Percentiles rank a stretch among this genome's conserved stretches.
Conservation (phyloP, 2,113 vertebrate genomes). For the Trachemys scripta region DNA sequence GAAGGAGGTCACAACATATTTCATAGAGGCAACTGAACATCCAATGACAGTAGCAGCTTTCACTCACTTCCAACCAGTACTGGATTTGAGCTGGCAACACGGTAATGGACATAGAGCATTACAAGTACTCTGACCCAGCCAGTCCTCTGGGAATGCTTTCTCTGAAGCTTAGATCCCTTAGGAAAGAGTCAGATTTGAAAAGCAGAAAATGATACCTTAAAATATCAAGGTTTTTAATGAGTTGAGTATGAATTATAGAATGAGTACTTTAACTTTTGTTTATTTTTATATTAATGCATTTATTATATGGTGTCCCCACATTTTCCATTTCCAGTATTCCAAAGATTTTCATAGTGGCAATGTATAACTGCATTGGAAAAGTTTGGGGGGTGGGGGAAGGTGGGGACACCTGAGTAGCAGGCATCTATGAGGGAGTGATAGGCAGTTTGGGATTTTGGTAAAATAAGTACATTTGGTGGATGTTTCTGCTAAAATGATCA, state of each 20-base stretch:
- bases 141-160: background rate
- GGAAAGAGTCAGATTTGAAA: background rate
- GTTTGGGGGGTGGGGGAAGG: background rate
- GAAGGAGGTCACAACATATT: background rate
- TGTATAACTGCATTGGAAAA: background rate
- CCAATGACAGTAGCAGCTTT: background rate
- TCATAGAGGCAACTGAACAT: background rate
- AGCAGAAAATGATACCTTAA: background rate
- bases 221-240: background rate
- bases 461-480: background rate
- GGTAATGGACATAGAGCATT: background rate
- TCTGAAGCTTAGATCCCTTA: background rate
- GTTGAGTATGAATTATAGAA: background rate
- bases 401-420: background rate
- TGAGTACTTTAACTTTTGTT: background rate
- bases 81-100: background rate
- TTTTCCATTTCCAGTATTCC: background rate
- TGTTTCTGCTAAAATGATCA: background rate
- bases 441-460: background rate
- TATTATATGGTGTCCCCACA: background rate
- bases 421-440: background rate
- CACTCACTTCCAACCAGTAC: background rate
- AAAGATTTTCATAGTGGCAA: background rate
- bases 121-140: background rate
- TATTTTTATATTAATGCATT: background rate